A percentile compares a stretch with the other conserved stretches of the same genome.
These are phyloP conservation scores for Perognathus longimembris DNA, from an alignment of 2,113 vertebrate genomes.

Conservation along the genomic window DNA sequence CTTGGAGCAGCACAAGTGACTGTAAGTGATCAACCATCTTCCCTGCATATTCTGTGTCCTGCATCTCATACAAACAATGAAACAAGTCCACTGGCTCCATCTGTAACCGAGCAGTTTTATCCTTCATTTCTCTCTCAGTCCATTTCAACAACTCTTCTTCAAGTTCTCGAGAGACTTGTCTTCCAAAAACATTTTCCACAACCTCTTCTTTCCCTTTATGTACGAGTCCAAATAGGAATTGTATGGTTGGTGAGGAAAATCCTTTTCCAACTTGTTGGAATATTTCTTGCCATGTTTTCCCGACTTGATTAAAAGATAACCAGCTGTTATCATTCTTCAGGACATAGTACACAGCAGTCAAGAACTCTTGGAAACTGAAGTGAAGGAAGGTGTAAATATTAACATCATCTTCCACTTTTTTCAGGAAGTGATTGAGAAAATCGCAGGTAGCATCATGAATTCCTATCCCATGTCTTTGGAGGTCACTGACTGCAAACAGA, in stretches of 20 bases:
- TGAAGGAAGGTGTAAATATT: conserved; percentile 62
- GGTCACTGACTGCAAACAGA: conserved; percentile 57
- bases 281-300: conserved; percentile 44
- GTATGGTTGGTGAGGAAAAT: conserved; percentile 47
- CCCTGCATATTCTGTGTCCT: conserved; percentile 57
- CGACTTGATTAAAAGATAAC: conserved; percentile 43
- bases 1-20: conserved; percentile 42
- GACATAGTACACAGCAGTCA: conserved; percentile 52
- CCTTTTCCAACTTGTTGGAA: conserved; percentile 61
- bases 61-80: conserved; percentile 68
- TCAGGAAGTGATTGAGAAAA: conserved; percentile 54
- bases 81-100: conserved; percentile 55
- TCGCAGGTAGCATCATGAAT: conserved; percentile 7
- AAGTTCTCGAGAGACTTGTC: conserved; percentile 42
- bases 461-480: conserved; percentile 53
- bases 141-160: conserved; percentile 48
- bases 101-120: conserved; percentile 19
- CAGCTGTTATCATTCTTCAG: conserved; percentile 60
- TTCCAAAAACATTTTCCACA: conserved; percentile 52
- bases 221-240: conserved; percentile 73
- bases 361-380: conserved; percentile 66
- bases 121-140: conserved; percentile 51
- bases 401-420: conserved; percentile 17
- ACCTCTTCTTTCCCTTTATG: conserved; percentile 29
- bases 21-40: conserved; percentile 51